Base-by-base conservation (phyloP, 1,140 invertebrate species). In the Anagrus nilaparvatae region DNA sequence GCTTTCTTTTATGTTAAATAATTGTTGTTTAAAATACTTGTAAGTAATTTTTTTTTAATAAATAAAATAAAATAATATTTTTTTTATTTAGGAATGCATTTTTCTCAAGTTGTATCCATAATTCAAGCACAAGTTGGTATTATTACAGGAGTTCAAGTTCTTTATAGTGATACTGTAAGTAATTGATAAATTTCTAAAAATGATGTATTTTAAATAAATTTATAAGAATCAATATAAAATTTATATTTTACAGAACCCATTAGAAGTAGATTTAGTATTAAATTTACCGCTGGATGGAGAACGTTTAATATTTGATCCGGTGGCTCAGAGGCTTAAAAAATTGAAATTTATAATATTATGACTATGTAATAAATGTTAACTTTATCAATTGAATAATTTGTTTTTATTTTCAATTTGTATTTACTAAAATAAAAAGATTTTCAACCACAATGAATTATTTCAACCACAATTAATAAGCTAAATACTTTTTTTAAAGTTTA, bases 311-410 rank as follows among this genome's bases (percentile, higher is more conserved):
- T 97, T 95, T 69, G 91, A 97, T 72, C 83, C 92, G 19, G 76
- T 89, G 23, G 82, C 82, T 29, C 93, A 97, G 70, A 78, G 90
- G 56, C 75, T 97, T 45, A 96, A 95, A 74, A 81, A 47, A 96
- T 97, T 63, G 91, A 96, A 78, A 87, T 96, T 48, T 93, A 92
- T 58, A 88, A 90, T 71, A 86, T 97, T n/a, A n/a, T n/a, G n/a
- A n/a, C n/a, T n/a, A n/a, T n/a, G n/a, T n/a, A n/a, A n/a, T n/a
- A n/a, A n/a, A n/a, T n/a, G n/a, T n/a, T n/a, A n/a, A n/a, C n/a
- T n/a, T n/a, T n/a, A n/a, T n/a, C n/a, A n/a, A n/a, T n/a, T n/a
- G n/a, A n/a, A n/a, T n/a, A n/a, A n/a, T n/a, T n/a, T n/a, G n/a
- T n/a, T n/a, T n/a, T n/a, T n/a, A n/a, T n/a, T n/a, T n/a, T n/a